Conservation (phyloP, 2,113 vertebrate genomes). For the Tenrec ecaudatus region DNA sequence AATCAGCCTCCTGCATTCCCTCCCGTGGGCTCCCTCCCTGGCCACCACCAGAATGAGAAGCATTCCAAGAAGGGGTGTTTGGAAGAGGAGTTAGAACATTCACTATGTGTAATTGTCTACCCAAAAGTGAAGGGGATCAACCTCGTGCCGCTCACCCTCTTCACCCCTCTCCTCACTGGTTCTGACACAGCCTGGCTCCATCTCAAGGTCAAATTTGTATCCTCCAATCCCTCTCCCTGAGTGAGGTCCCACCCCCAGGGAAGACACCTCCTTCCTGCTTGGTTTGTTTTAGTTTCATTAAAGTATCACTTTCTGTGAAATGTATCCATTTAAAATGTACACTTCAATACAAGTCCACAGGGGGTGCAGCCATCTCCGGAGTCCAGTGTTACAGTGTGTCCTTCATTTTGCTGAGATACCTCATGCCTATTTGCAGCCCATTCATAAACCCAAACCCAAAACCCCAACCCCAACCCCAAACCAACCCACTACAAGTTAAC, state of each 20-base stretch:
- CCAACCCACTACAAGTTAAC: background rate
- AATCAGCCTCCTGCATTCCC: background rate
- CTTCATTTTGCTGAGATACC: background rate
- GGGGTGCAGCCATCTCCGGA: background rate
- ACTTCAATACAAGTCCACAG: background rate
- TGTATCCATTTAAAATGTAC: background rate
- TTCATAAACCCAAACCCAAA: background rate
- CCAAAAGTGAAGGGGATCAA: background rate
- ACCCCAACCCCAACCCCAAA: background rate
- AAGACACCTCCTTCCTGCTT: background rate
- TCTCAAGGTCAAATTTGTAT: constrained; percentile 19
- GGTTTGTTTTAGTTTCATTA: background rate
- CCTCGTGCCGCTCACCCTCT: background rate
- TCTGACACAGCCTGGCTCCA: background rate
- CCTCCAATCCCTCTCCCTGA: constrained; percentile 3
- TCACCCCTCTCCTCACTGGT: background rate
- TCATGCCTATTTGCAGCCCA: background rate
- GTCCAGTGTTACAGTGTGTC: background rate
- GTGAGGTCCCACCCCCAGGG: background rate
- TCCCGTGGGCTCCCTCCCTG: background rate
- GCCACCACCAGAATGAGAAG: background rate
- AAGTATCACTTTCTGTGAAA: background rate
- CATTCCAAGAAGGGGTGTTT: background rate
- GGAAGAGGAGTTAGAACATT: background rate
- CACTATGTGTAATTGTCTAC: background rate